phyloP scores from a whole-genome alignment of 2,797 vertebrate genomes.

The Silurus lanzhouensis region DNA sequence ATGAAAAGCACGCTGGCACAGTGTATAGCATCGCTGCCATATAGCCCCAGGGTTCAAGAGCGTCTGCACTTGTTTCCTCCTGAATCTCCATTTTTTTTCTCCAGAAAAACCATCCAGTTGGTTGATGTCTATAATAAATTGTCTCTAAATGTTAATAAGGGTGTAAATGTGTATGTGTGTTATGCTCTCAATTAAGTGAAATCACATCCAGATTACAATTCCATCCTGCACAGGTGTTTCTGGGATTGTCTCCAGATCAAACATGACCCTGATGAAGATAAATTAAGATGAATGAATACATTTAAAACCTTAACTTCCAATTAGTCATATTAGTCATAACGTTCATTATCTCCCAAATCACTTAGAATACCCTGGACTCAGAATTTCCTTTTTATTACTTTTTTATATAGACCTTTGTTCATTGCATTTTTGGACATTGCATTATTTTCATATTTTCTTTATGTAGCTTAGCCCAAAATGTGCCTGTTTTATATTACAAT shows the following conservation, averaged over 20 bases:
- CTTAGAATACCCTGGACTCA: neutral
- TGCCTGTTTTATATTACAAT: neutral
- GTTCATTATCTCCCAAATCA: neutral
- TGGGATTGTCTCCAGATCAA: neutral
- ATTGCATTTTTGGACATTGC: neutral
- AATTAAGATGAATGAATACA: neutral
- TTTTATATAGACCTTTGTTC: no score
- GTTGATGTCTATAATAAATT: neutral
- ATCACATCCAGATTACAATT: neutral
- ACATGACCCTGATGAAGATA: neutral
- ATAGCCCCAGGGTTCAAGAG: no score
- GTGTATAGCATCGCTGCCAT: neutral
- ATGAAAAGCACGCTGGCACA: neutral
- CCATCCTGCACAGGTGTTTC: neutral
- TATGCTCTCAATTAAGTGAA: neutral
- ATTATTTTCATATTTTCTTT: slow-evolving; percentile 1
- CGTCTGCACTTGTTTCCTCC: neutral
- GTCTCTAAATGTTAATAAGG: neutral
- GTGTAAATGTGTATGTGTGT: neutral
- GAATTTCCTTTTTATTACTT: neutral
- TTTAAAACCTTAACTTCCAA: neutral
- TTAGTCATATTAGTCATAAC: neutral
- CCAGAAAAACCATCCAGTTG: neutral
- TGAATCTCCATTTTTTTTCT: neutral
- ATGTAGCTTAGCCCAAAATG: neutral